Evolutionary conservation across 2,888 invertebrate genomes (phyloP).

Genomic region (Epistrophella euchroma): DNA sequence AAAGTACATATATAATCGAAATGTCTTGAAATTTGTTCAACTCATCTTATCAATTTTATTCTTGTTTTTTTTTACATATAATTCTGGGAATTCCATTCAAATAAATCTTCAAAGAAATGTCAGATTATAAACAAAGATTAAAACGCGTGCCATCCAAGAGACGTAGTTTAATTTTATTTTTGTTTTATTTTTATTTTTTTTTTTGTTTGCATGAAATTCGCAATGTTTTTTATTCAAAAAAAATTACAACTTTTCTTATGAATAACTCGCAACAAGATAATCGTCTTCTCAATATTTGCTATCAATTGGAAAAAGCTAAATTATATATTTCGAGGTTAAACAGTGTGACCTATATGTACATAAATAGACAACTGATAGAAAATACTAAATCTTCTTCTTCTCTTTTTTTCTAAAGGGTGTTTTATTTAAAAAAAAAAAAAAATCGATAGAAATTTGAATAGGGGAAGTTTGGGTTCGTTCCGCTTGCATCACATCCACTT

Average conservation of each 20-base stretch:
- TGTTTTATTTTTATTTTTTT: neutral
- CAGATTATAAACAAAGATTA: neutral
- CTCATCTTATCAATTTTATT: neutral
- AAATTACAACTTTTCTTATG: neutral
- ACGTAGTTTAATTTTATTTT: neutral
- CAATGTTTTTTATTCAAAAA: neutral
- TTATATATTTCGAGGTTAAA: conserved; percentile 36
- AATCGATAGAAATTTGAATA: no score
- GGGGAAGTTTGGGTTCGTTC: no score
- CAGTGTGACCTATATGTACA: conserved; percentile 39
- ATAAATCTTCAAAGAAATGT: neutral
- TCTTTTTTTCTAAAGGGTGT: neutral
- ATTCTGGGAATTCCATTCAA: neutral
- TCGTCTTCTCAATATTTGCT: conserved; percentile 31
- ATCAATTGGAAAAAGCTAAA: neutral
- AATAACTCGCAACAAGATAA: neutral
- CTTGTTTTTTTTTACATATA: neutral
- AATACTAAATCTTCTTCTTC: neutral
- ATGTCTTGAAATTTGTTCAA: neutral
- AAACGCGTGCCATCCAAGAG: conserved; percentile 2
- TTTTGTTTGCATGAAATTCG: neutral
- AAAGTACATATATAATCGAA: neutral
- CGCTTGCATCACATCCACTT: no score
- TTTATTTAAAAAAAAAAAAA: neutral
- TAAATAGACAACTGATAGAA: conserved; percentile 1